Base-by-base conservation (phyloP, 1,140 invertebrate species). In the Adoxophyes honmai region DNA sequence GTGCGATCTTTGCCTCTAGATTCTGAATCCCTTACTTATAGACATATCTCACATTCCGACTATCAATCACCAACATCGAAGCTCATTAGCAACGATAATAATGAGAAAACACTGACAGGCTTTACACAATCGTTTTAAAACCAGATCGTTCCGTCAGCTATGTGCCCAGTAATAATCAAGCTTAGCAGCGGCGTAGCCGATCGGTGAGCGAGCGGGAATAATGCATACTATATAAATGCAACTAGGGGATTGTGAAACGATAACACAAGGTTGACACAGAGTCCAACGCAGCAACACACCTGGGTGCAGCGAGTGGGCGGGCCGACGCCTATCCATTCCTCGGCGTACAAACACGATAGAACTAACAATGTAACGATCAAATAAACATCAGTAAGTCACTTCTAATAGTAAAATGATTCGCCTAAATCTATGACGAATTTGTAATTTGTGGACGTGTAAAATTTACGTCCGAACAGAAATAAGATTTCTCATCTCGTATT, bases 291-390 rank as follows among this genome's bases (percentile, higher is more conserved):
- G 36, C 35, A 59, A 65, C 57, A 61, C 75, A 75, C 73, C 79
- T 82, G 75, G 75, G 70, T 73, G 71, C 66, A 75, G 63, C 54
- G 65, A 68, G 81, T 81, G 72, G 79, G 81, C 68, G 78, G 71
- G 59, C 58, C 61, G 54, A 64, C 57, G 64, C 68, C 65, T 77
- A 70, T 66, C 62, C 75, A 73, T 69, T 55, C 59, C 56, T 33
- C 18, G 18, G 42, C 42, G 18, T 48, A 33, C 21, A 28, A 10
- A 28, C 42, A n/a, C 8, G 4, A 21, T 16, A 44, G 14, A 39
- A 18, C 42, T 18, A 48, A 33, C 36, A 11, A 28, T 11, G 34
- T 18, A 21, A n/a, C n/a, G 16, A 10, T 21, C 5, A 48, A 48
- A 48, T 33, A 48, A 48, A 48, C 42, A 48, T 33, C 13, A 18